These are phyloP conservation scores for Agonopterix arenella DNA, from an alignment of 2,888 invertebrate species.

Conservation along the genomic window DNA sequence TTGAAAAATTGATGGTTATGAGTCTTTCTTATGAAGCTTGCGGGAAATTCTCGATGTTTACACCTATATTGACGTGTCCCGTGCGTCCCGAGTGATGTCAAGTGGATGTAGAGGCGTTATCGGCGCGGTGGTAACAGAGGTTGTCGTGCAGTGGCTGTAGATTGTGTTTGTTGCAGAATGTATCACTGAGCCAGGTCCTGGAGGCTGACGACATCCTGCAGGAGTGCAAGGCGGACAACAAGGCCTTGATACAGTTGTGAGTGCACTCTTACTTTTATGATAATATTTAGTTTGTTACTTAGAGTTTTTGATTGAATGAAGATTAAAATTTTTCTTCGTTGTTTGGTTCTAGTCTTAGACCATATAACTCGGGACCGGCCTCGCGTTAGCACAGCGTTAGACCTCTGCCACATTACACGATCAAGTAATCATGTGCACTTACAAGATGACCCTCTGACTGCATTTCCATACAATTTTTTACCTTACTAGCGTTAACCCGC, in stretches of 20 bases:
- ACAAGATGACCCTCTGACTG: no score
- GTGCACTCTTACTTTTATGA: constrained; percentile 47
- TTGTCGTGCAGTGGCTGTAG: neutral
- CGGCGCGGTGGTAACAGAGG: neutral
- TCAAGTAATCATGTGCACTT: no score
- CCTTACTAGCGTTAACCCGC: no score
- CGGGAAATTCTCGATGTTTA: constrained; percentile 6
- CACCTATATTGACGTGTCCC: neutral
- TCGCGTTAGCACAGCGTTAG: no score
- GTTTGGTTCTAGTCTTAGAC: no score
- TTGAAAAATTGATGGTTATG: constrained; percentile 62
- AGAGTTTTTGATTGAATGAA: no score
- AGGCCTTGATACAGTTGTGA: constrained; percentile 94
- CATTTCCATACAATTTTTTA: no score
- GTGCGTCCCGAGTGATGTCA: neutral
- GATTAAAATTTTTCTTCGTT: no score
- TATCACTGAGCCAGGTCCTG: constrained; percentile 91
- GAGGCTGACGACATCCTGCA: constrained; percentile 97
- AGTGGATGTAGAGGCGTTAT: neutral
- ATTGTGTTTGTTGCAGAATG: constrained; percentile 82
- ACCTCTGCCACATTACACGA: no score
- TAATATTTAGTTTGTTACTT: neutral
- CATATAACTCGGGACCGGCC: no score
- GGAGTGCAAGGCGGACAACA: constrained; percentile 96
- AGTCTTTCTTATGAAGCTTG: constrained; percentile 6